These are phyloP conservation scores for Xyliphius kryptos DNA, from an alignment of 2,113 vertebrate genomes.

Conservation along the genomic window DNA sequence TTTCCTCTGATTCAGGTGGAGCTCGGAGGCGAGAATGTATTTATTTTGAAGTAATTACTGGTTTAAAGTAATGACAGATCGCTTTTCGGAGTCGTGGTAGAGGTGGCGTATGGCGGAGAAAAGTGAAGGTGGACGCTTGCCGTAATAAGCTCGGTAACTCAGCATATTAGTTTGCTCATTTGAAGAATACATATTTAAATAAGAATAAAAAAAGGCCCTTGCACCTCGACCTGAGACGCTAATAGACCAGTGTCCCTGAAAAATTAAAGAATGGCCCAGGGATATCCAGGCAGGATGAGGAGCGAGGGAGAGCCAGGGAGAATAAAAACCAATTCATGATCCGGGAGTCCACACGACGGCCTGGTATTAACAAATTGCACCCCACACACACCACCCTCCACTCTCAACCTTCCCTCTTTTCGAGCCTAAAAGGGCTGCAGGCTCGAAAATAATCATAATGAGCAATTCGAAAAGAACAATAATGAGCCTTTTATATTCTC, in stretches of 20 bases:
- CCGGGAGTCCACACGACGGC: constrained; percentile 31
- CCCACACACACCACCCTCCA: constrained; percentile 6
- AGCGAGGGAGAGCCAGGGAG: neutral
- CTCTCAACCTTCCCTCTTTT: constrained; percentile 29
- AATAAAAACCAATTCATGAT: constrained; percentile 8
- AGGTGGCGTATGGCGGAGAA: neutral
- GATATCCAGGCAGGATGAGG: constrained; percentile 24
- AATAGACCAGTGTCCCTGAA: constrained; percentile 30
- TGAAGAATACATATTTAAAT: constrained; percentile 43
- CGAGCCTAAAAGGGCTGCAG: constrained; percentile 48
- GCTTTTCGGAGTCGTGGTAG: constrained; percentile 13
- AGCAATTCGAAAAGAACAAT: constrained; percentile 58
- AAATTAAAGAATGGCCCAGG: constrained; percentile 35
- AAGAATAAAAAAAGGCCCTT: constrained; percentile 22
- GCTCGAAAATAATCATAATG: constrained; percentile 54
- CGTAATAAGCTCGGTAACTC: constrained; percentile 20
- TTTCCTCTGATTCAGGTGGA: constrained; percentile 25
- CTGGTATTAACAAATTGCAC: constrained; percentile 38
- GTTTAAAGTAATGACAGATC: constrained; percentile 27
- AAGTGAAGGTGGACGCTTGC: too few relatives aligned
- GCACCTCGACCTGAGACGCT: constrained; percentile 23
- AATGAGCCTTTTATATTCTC: constrained; percentile 57
- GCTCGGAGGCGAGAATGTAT: constrained; percentile 17
- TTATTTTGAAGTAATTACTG: constrained; percentile 37
- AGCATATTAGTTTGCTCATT: constrained; percentile 30